Evolutionary conservation across 2,797 vertebrate genomes (phyloP).

Genomic region (Micrastur ruficollis): DNA sequence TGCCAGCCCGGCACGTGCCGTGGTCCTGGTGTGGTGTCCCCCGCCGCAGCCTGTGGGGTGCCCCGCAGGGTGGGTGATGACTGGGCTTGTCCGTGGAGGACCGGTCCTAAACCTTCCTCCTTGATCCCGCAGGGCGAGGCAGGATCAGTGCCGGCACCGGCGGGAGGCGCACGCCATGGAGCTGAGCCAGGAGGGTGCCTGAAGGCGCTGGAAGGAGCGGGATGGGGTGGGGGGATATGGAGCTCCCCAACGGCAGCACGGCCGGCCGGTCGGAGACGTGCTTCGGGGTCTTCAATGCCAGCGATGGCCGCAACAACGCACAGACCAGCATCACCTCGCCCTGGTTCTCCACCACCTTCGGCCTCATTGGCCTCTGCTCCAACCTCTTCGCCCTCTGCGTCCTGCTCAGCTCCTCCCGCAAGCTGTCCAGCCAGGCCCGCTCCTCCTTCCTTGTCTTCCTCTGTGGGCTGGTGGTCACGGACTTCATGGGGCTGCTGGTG

Average conservation of each 20-base stretch:
- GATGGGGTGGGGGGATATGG: neutral
- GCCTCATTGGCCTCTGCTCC: conserved; percentile 83
- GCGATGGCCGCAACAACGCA: accelerated
- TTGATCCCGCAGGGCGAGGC: neutral
- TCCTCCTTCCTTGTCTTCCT: conserved; percentile 92
- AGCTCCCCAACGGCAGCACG: neutral
- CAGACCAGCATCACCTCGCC: conserved; percentile 71
- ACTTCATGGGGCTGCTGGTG: conserved; percentile 89
- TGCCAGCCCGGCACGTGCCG: accelerated
- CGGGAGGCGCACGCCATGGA: accelerated
- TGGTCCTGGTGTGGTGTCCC: too few species aligned
- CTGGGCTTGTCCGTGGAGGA: neutral
- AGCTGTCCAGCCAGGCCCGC: conserved; percentile 72
- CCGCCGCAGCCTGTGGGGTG: neutral
- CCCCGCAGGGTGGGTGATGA: accelerated
- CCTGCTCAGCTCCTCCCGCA: conserved; percentile 80
- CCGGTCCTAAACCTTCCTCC: neutral
- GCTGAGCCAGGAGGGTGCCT: neutral
- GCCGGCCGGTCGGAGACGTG: neutral
- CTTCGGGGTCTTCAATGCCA: conserved; percentile 46
- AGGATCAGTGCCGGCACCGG: accelerated
- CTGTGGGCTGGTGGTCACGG: conserved; percentile 88
- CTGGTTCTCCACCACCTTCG: conserved; percentile 82
- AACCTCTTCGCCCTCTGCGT: conserved; percentile 89
- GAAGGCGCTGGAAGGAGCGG: neutral